Evolutionary conservation across 2,888 invertebrate species (phyloP), one percentile per base, ranked within the genome.

Genomic region (Pollenia labialis): DNA sequence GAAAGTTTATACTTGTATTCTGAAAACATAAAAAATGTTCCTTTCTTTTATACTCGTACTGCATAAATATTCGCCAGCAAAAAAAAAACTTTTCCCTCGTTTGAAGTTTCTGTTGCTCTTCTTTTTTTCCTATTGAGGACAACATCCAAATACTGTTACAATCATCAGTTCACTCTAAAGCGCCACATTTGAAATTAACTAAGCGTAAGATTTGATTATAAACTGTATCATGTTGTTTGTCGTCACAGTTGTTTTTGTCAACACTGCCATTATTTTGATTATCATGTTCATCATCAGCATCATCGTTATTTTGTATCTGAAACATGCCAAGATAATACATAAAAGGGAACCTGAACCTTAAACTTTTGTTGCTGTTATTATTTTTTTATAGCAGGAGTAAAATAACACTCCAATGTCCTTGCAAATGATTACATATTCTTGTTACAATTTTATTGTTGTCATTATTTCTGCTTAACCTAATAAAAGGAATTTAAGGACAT

Each of bases 181-280:
- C 58, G 52, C 4, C 56, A 79, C 72, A 52, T 79, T 68, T 72
- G 52, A 74, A 72, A 85, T 69, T 77, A 81, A 81, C 76, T 72
- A 81, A 85, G 76, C 85, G 58, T 81, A 76, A 76, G 81, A 85
- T 76, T 76, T 85, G 75, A 81, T 85, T 76, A 71, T 66, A 72
- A 77, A 77, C 54, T 62, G 60, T 82, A 76, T 44, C 76, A 62
- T 62, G n/a, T 60, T 56, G 8, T 18, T 64, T 46, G 46, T 40
- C 46, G 58, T 2, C 40, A 12, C 46, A 40, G 16, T 77, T 58
- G n/a, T 42, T 8, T 18, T 42, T 44, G n/a, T 50, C 50, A 75
- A 75, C 60, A 75, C 40, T 18, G 40, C 9, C 66, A 16, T 54
- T 58, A 56, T 68, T 42, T 58, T 32, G 23, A 40, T 23, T 14